These are phyloP conservation scores for Andricus curvator DNA, from an alignment of 2,888 invertebrate species.

Conservation along the genomic window DNA sequence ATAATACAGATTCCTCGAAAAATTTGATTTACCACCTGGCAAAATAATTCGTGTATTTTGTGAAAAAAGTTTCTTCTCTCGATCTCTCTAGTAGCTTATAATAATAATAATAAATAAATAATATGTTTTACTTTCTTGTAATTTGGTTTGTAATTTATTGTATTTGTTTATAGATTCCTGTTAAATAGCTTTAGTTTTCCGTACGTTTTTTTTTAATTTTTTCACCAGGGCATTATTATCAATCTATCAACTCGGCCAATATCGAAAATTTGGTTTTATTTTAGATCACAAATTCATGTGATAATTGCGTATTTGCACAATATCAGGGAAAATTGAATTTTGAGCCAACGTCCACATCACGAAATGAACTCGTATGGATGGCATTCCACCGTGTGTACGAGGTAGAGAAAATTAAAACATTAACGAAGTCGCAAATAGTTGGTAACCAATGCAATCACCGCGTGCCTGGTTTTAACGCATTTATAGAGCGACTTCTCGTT, in stretches of 20 bases:
- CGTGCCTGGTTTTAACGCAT: slow-evolving; percentile 56
- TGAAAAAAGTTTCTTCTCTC: too few relatives aligned
- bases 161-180: too few relatives aligned
- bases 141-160: too few relatives aligned
- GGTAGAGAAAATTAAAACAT: slow-evolving; percentile 20
- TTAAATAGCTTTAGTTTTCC: too few relatives aligned
- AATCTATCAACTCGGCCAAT: neutral
- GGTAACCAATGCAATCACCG: slow-evolving; percentile 57
- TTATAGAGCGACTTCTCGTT: slow-evolving; percentile 42
- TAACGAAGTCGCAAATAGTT: slow-evolving; percentile 48
- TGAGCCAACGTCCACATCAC: neutral
- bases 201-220: too few relatives aligned
- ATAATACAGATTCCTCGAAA: too few relatives aligned
- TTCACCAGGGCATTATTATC: too few relatives aligned
- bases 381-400: neutral
- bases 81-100: too few relatives aligned
- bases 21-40: too few relatives aligned
- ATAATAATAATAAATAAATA: too few relatives aligned
- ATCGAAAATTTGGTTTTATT: neutral
- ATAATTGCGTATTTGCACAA: neutral
- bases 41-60: too few relatives aligned
- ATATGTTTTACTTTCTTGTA: too few relatives aligned
- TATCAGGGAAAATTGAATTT: slow-evolving; percentile 24
- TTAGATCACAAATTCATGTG: neutral
- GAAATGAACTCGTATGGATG: neutral